These are phyloP conservation scores for Aradophagus sp. DNA, from an alignment of 1,140 invertebrate genomes.

Conservation along the genomic window DNA sequence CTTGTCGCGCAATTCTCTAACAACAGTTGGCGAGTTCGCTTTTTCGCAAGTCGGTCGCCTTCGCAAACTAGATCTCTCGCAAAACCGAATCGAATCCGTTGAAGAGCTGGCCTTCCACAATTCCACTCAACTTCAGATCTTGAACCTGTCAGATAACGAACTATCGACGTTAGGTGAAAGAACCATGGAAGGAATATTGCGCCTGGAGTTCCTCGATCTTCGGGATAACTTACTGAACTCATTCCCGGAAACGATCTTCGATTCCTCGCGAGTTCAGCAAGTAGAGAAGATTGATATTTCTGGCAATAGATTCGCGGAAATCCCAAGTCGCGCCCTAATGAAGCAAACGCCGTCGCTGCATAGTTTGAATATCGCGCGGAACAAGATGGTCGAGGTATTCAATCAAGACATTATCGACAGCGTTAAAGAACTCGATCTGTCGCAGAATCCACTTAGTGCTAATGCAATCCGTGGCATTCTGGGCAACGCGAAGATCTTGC, in stretches of 20 bases:
- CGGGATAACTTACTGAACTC: slow-evolving; percentile 83
- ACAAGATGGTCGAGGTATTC: slow-evolving; percentile 85
- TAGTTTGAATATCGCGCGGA: slow-evolving; percentile 85
- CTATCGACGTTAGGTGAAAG: slow-evolving; percentile 85
- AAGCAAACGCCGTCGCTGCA: slow-evolving; percentile 88
- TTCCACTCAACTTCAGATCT: slow-evolving; percentile 87
- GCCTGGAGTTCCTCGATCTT: slow-evolving; percentile 84
- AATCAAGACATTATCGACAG: slow-evolving; percentile 90
- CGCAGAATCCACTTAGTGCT: slow-evolving; percentile 86
- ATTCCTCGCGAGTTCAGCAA: slow-evolving; percentile 83
- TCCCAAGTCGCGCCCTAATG: slow-evolving; percentile 86
- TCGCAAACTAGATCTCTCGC: slow-evolving; percentile 79
- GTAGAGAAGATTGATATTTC: slow-evolving; percentile 88
- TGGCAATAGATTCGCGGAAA: slow-evolving; percentile 78
- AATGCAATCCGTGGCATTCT: slow-evolving; percentile 85
- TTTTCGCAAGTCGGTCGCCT: slow-evolving; percentile 87
- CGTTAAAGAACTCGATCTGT: slow-evolving; percentile 89
- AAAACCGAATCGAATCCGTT: slow-evolving; percentile 86
- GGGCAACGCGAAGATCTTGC: slow-evolving; percentile 90
- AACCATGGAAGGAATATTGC: slow-evolving; percentile 86
- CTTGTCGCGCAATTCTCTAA: slow-evolving; percentile 84
- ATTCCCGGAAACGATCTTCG: slow-evolving; percentile 89
- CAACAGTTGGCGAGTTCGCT: slow-evolving; percentile 86
- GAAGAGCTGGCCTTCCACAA: slow-evolving; percentile 92
- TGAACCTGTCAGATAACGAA: slow-evolving; percentile 85